Evolutionary conservation across 2,797 vertebrate species (phyloP).

Genomic region (Dendrocincla fuliginosa): DNA sequence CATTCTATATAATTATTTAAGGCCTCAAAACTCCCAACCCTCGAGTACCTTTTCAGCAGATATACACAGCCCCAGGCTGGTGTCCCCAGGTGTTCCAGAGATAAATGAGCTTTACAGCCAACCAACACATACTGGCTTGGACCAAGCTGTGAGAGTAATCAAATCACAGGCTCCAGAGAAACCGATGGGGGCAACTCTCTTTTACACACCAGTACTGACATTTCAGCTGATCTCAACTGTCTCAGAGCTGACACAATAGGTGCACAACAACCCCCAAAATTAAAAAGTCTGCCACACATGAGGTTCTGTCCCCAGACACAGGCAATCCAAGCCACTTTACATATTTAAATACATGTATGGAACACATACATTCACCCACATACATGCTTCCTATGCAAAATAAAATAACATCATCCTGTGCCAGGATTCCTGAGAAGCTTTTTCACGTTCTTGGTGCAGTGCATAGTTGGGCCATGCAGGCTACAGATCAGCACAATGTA

Average conservation of each 20-base stretch:
- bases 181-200: background rate
- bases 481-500: background rate
- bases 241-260: background rate
- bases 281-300: background rate
- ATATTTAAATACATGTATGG: background rate
- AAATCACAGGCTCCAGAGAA: background rate
- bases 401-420: background rate
- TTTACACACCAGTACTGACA: background rate
- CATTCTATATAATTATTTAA: background rate
- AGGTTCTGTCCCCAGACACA: background rate
- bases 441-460: background rate
- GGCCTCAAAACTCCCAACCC: background rate
- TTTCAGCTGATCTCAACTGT: background rate
- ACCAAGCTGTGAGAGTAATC: background rate
- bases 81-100: background rate
- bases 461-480: background rate
- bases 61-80: background rate
- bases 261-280: background rate
- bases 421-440: background rate
- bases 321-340: background rate
- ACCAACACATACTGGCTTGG: background rate
- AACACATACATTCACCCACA: background rate
- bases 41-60: background rate
- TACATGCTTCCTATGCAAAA: background rate
- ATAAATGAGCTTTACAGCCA: background rate